These are phyloP conservation scores for Trinorchestia longiramus DNA, from an alignment of 1,140 invertebrate species.

Conservation along the genomic window DNA sequence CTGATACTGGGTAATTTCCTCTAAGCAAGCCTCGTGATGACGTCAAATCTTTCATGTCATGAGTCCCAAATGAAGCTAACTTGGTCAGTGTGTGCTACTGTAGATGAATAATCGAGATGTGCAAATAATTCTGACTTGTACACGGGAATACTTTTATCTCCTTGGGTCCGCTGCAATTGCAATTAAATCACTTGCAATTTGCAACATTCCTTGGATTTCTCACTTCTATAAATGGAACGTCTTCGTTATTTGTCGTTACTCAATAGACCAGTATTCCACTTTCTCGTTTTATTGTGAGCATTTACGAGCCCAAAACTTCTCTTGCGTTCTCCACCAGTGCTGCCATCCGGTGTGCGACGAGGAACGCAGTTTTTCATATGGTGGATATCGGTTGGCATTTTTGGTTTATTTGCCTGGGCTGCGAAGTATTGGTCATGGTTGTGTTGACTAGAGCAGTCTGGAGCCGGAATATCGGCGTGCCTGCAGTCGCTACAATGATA, in stretches of 20 bases:
- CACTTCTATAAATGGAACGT: neutral
- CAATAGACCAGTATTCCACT: neutral
- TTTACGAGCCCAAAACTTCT: neutral
- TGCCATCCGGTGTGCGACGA: no score
- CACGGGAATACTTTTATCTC: no score
- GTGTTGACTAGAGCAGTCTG: neutral
- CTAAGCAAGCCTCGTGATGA: no score
- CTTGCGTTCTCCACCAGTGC: neutral
- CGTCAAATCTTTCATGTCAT: no score
- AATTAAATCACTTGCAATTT: neutral
- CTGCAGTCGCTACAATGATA: neutral
- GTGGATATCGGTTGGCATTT: neutral
- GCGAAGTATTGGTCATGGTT: neutral
- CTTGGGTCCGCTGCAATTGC: neutral
- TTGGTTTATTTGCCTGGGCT: neutral
- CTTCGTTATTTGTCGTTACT: neutral
- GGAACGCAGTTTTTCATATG: neutral
- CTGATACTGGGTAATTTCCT: no score
- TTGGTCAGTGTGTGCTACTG: no score
- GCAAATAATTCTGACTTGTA: no score
- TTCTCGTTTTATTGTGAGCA: neutral
- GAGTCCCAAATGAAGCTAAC: no score
- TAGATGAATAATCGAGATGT: no score
- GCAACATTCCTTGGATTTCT: neutral
- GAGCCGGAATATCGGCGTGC: neutral